A percentile compares a stretch with the other conserved stretches of the same genome.
Evolutionary conservation across 2,797 vertebrate species (phyloP).

Genomic region (Hippopotamyrus pictus): DNA sequence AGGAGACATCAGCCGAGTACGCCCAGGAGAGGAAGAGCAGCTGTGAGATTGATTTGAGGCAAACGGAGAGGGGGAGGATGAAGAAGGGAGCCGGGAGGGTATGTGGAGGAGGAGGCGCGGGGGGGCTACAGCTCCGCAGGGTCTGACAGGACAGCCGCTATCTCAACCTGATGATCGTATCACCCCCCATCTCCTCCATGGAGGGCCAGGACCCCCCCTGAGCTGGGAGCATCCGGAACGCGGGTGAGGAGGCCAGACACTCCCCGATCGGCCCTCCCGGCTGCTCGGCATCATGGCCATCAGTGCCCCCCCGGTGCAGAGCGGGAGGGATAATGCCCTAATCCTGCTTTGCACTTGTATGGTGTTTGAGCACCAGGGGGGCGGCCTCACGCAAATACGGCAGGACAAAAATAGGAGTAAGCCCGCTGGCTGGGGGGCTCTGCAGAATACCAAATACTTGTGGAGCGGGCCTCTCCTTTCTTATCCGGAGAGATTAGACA

Average conservation of each 20-base stretch:
- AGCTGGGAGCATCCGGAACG: conserved; percentile 50
- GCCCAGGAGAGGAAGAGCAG: not conserved
- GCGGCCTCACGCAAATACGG: conserved; percentile 21
- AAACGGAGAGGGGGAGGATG: not conserved
- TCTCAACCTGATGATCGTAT: not conserved
- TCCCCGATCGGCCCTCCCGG: conserved; percentile 45
- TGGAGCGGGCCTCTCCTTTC: conserved; percentile 19
- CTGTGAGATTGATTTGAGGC: not conserved
- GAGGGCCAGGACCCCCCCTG: conserved; percentile 37
- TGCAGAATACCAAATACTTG: conserved; percentile 20
- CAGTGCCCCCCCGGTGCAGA: conserved; percentile 36
- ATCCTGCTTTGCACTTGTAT: conserved; percentile 53
- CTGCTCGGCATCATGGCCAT: conserved; percentile 48
- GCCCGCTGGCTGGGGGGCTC: conserved; percentile 17
- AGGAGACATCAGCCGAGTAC: not conserved
- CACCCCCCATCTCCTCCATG: not conserved
- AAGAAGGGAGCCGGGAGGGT: not conserved
- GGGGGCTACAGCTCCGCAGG: not conserved
- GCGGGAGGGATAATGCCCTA: conserved; percentile 29
- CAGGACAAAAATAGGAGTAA: conserved; percentile 20
- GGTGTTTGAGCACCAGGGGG: not conserved
- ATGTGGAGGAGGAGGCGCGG: too few relatives aligned
- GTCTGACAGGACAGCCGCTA: not conserved
- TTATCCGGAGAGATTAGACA: conserved; percentile 22
- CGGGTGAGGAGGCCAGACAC: conserved; percentile 36